Evolutionary conservation across 2,113 vertebrate genomes (phyloP), one percentile per base, ranked within the genome.

Genomic region (Urocolius indicus): DNA sequence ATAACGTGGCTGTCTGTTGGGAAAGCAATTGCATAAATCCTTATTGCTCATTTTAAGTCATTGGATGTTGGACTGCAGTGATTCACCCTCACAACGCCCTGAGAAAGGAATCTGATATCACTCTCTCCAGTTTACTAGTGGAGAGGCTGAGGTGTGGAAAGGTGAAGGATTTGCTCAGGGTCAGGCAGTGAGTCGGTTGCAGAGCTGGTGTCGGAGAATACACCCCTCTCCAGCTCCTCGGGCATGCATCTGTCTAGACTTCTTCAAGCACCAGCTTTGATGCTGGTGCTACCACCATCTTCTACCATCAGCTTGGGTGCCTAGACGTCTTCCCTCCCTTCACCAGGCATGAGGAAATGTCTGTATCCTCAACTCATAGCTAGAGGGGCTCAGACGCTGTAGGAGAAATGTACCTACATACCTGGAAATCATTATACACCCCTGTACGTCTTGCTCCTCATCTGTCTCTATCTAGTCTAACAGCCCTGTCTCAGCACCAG

Each of bases 11-110:
- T 77, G 19, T 15, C 26, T 78, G 18, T 74, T 93, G 77, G 63
- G 95, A 94, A 93, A 92, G 58, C 38, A 88, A 30, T 96, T 97
- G 81, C 68, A 4, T 86, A 96, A 95, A 30, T 75, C 27, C 19
- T 27, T 61, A 49, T 94, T 87, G 74, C 80, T 85, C 85, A 94
- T 62, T 84, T 74, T 51, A 87, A 90, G 75, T 48, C 45, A 61
- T 1, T 84, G 84, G 43, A 67, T 88, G 48, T 82, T 48, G 61
- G 61, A 63, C 59, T 82, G 36, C 10, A 36, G 34, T 96, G 96
- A 97, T 87, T 97, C 92, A 96, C 14, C 55, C 26, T 61, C 95
- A 67, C 81, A 88, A 93, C 21, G 21, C 92, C 90, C 67, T 24
- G 2, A 27, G 76, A 96, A 84, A 72, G 65, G 90, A 81, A 95